A percentile compares a stretch with the other conserved stretches of the same genome.
phyloP scores from a whole-genome alignment of 2,888 invertebrate species.

The Torymus tubicola region DNA sequence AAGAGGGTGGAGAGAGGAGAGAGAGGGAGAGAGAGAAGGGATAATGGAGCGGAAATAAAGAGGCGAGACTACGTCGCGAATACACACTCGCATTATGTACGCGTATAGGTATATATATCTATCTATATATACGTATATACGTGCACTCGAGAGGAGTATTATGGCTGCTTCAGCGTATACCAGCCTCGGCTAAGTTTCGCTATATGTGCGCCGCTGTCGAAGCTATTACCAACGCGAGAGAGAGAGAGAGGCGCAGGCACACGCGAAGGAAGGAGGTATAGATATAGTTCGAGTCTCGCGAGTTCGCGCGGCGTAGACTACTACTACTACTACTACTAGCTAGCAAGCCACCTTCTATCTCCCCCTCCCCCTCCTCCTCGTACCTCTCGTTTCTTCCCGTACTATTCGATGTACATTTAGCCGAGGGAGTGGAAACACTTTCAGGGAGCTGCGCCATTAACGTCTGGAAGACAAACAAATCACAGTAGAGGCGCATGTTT shows the following conservation, averaged over 20 bases:
- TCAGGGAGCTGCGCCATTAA: conserved; percentile 36
- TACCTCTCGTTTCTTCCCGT: too few species aligned
- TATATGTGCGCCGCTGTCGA: not conserved
- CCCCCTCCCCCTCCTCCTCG: too few species aligned
- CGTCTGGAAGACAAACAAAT: conserved; percentile 50
- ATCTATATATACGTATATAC: too few species aligned
- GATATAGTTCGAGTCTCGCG: not conserved
- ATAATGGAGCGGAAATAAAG: conserved; percentile 59
- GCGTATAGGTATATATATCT: too few species aligned
- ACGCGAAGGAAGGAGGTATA: not conserved
- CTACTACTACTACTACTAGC: too few species aligned
- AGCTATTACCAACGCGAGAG: conserved; percentile 15
- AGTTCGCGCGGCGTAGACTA: too few species aligned
- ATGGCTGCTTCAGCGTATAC: too few species aligned
- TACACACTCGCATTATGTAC: not conserved
- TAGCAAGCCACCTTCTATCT: too few species aligned
- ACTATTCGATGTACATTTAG: too few species aligned
- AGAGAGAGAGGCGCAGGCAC: not conserved
- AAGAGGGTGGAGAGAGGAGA: too few species aligned
- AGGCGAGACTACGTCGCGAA: conserved; percentile 15
- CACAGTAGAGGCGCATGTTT: not conserved
- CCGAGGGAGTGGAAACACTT: conserved; percentile 27
- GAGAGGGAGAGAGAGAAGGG: too few species aligned
- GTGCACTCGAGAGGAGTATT: too few species aligned
- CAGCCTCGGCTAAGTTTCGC: conserved; percentile 4